Evolutionary conservation across 1,140 invertebrate genomes (phyloP), one percentile per base, ranked within the genome.

Genomic region (Micrasema longulum): DNA sequence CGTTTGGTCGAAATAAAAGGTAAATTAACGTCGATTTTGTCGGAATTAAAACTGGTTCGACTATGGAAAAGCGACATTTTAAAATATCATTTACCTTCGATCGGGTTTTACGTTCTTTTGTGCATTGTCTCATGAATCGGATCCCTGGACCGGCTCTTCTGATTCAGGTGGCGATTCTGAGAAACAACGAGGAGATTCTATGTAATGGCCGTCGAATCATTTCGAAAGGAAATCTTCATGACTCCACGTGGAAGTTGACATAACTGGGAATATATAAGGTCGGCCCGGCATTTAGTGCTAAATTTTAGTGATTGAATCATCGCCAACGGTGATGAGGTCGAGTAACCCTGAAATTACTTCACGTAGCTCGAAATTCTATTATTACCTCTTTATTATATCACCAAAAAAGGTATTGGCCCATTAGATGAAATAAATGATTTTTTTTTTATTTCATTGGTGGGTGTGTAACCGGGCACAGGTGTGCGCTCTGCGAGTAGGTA

Each of bases 201-300:
- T 60, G 55, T 38, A 60, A 22, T 43, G 36, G 55, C 55, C 55
- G 36, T 14, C 55, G 55, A 38, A 18, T 43, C 55, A 60, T 41
- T 22, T 60, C 22, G 55, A 14, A 47, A 23, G 26, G 55, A 60
- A 41, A 60, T 22, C n/a, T 12, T 38, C 55, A 35, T 36, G 36
- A 57, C 36, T 9, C 16, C 55, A 22, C 55, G 55, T 41, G 55
- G 55, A 60, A 60, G 36, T 43, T 60, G 36, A 60, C 55, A 43
- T 60, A 60, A 60, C 26, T 0, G 26, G 12, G 52, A 55, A n/a
- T 10, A 23, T 53, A 36, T 36, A 23, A 55, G 52, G 26, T 55
- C 23, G 23, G 26, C 7, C 23, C 26, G 26, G 43, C 52, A 55
- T 6, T 31, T 14, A 31, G n/a, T n/a, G n/a, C n/a, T n/a, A n/a